Evolutionary conservation across 2,888 invertebrate species (phyloP), one percentile per base, ranked within the genome.

Genomic region (Oscheius sp.): DNA sequence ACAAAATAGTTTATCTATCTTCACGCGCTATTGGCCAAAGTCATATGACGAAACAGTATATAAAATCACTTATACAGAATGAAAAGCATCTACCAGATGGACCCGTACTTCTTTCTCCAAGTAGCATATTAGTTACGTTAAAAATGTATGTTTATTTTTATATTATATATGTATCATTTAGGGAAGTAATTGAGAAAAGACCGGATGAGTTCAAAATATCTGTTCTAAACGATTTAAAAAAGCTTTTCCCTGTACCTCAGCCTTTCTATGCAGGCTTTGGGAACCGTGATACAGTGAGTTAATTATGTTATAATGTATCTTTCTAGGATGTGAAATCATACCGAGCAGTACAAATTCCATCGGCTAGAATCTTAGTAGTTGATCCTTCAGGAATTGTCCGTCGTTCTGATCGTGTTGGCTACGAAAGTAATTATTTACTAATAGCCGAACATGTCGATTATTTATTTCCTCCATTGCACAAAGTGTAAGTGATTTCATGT

Each of bases 241-340:
- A 93, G 65, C 89, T 99, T 20, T 99, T 98, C 88, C 95, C 97
- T 1, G 86, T 88, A 0, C 66, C 73, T n/a, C 91, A 91, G 9
- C 98, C 99, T 0, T 97, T 98, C 88, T 97, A 95, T 88, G 97
- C 98, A 64, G 98, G 98, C 47, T 99, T 97, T 88, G 99, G 98
- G 72, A 99, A 99, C 88, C 74, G 85, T 8, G 81, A 77, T 62
- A 85, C 85, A 56, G 54, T 54, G 36, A 14, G 33, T n/a, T 30
- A 32, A 17, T 2, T n/a, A 8, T 20, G 14, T 20, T 24, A 2
- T 3, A 20, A 47, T 47, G 24, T 24, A 12, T 5, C 6, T 14
- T 5, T 54, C 6, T n/a, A 54, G 54, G 85, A 85, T 68, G 81
- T 82, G 12, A 80, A 75, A 22, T 85, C 85, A 20, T 85, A 85